Percentiles rank a stretch among this genome's conserved stretches.
Conservation (phyloP, 2,797 vertebrate species). For the Acanthurus lineatus region DNA sequence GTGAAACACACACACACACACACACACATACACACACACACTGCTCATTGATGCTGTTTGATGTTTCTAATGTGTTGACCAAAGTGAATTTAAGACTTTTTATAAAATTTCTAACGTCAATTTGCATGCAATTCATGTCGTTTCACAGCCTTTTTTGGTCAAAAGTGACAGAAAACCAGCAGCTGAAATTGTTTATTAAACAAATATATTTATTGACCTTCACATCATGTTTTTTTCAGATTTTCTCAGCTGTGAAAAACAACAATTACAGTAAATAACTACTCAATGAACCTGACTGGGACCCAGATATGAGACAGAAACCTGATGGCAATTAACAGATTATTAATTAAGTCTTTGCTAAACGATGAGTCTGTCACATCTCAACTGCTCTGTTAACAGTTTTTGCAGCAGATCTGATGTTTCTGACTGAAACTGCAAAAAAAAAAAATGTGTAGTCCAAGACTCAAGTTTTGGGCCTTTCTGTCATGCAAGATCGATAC, state of each 20-base stretch:
- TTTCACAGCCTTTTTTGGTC: not conserved
- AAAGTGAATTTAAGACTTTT: not conserved
- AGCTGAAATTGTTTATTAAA: not conserved
- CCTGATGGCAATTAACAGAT: not conserved
- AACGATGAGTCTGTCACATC: no score
- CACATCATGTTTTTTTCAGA: no score
- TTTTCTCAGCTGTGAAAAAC: no score
- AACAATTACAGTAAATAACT: not conserved
- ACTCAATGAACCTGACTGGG: not conserved
- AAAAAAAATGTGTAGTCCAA: no score
- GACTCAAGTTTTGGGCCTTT: no score
- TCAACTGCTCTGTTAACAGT: no score
- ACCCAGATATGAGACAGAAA: not conserved
- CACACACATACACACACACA: not conserved
- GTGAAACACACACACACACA: not conserved
- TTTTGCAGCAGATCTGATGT: no score
- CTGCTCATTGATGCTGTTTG: not conserved
- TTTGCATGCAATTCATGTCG: not conserved
- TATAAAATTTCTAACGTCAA: not conserved
- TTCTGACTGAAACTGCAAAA: not conserved
- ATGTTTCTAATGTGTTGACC: not conserved
- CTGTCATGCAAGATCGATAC: no score
- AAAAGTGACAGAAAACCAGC: not conserved
- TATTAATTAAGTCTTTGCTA: no score
- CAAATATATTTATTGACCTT: not conserved